These are phyloP conservation scores for Palythoa grandiflora DNA, from an alignment of 92 coral and sea anemone genomes.

Conservation along the genomic window DNA sequence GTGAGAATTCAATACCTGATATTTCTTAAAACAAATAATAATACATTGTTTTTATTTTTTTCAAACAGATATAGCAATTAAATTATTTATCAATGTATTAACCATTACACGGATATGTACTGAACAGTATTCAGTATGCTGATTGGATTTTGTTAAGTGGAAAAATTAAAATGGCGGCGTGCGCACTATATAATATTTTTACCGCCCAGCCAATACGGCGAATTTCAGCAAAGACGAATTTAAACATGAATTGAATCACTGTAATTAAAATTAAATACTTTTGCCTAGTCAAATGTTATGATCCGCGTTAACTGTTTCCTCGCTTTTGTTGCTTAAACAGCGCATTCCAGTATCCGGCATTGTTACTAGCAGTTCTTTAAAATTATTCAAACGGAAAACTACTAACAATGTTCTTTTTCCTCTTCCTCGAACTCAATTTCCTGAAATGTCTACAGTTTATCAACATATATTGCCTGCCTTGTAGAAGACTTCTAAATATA, in stretches of 20 bases:
- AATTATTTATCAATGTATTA: neutral
- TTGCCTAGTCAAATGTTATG: neutral
- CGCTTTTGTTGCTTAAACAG: neutral
- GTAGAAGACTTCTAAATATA: neutral
- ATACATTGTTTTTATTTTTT: neutral
- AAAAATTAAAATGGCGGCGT: neutral
- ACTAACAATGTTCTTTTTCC: neutral
- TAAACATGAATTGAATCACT: neutral
- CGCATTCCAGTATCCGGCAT: neutral
- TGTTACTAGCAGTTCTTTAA: neutral
- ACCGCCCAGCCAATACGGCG: conserved; percentile 23
- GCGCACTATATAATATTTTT: neutral
- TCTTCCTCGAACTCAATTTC: neutral
- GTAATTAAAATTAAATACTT: neutral
- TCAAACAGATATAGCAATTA: neutral
- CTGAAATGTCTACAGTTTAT: neutral
- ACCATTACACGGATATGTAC: neutral
- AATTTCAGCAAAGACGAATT: neutral
- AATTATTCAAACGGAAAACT: neutral
- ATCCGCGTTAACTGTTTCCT: neutral
- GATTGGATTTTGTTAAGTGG: neutral
- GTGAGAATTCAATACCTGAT: neutral
- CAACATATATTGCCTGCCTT: neutral
- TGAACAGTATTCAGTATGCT: neutral
- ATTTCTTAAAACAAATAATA: neutral